phyloP scores from a whole-genome alignment of 2,797 vertebrate species.

The Tapera naevia region DNA sequence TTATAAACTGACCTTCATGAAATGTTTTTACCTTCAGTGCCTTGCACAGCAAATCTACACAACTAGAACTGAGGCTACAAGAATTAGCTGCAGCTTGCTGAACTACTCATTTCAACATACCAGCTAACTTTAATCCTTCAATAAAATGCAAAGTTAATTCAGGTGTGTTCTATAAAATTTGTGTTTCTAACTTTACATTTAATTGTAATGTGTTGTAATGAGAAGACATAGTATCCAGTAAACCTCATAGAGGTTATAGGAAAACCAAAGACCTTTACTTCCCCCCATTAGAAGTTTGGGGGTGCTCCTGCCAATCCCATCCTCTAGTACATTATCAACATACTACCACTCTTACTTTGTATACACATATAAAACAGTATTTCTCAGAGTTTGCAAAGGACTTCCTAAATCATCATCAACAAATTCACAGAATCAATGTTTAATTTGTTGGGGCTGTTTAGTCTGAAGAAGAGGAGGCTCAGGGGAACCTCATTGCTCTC shows the following conservation, averaged over 20 bases:
- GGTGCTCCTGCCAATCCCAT: neutral
- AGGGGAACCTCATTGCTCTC: no score
- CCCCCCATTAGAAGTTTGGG: neutral
- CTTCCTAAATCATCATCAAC: neutral
- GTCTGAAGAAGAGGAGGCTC: no score
- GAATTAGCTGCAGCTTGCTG: neutral
- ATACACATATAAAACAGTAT: neutral
- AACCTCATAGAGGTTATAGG: neutral
- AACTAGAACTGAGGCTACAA: neutral
- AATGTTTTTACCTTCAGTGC: neutral
- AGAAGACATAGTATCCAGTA: neutral
- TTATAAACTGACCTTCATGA: neutral
- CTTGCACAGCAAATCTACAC: neutral
- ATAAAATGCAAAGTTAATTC: neutral
- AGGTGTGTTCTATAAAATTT: neutral
- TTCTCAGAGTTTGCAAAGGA: neutral
- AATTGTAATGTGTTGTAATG: neutral
- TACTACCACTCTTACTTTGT: neutral
- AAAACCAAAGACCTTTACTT: neutral
- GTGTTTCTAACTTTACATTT: neutral
- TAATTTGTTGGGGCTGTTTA: no score
- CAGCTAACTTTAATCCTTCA: neutral
- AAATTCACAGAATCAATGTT: neutral
- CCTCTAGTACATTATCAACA: neutral
- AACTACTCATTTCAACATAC: neutral